Conservation (phyloP, 1,140 invertebrate species). For the Leptopilina boulardi region DNA sequence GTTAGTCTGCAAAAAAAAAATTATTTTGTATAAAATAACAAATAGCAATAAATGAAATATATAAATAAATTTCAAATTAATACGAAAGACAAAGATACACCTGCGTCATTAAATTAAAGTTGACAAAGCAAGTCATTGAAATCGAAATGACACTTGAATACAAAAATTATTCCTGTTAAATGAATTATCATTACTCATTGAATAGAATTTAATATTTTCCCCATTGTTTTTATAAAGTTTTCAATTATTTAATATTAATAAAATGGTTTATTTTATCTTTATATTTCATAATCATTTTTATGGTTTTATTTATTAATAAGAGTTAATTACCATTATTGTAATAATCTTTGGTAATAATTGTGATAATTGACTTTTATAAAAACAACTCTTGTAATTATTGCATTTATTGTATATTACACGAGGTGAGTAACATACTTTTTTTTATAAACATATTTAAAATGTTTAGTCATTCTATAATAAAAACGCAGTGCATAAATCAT, state of each 20-base stretch:
- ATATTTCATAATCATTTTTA: too few relatives aligned
- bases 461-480: neutral
- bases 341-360: too few relatives aligned
- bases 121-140: slow-evolving; percentile 38
- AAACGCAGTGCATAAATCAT: neutral
- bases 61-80: slow-evolving; percentile 6
- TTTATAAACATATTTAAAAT: neutral
- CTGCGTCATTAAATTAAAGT: slow-evolving; percentile 41
- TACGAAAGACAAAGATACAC: neutral
- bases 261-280: too few relatives aligned
- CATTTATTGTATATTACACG: too few relatives aligned
- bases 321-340: too few relatives aligned
- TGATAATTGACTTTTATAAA: too few relatives aligned
- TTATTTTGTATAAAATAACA: neutral
- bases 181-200: neutral
- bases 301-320: too few relatives aligned
- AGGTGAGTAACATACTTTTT: too few relatives aligned
- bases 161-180: neutral
- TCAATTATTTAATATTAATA: too few relatives aligned
- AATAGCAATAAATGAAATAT: neutral
- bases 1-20: neutral
- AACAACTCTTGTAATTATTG: too few relatives aligned
- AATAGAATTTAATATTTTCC: neutral
- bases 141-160: slow-evolving; percentile 44
- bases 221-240: too few relatives aligned